Base-by-base conservation (phyloP, 2,888 invertebrate species). In the Dolichopus griseipennis region DNA sequence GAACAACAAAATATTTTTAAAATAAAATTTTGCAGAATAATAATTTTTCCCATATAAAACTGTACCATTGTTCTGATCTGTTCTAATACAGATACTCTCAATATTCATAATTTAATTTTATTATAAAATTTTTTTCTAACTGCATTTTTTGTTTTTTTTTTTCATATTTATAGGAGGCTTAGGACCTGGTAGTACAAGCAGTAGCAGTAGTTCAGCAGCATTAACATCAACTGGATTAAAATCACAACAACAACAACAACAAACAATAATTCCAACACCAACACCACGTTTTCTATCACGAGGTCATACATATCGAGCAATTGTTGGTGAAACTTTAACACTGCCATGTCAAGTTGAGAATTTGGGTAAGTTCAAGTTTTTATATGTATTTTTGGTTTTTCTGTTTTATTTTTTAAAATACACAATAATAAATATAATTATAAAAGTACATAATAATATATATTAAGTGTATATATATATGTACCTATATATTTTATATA, bases 341-440 rank as follows among this genome's bases (percentile, higher is more conserved):
- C 81, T 92, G 73, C 91, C 91, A 15, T 92, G 92, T 75, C 90
- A 91, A 82, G 90, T 91, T 33, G 90, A 91, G 77, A 90, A 91
- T 79, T 81, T 91, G 74, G 91, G 91, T 91, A 80, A 87, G 86
- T 78, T 52, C 15, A 18, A 22, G 7, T 43, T 4, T 43, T 43
- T 43, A 43, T 15, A 43, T 43, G 12, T 12, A 43, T 6, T 15
- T 43, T n/a, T 43, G 12, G 12, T 43, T 43, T 43, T 43, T 9
- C 15, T 43, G 43, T 10, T 10, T 12, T 43, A 43, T n/a, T n/a
- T n/a, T n/a, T n/a, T n/a, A n/a, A n/a, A n/a, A n/a, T n/a, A n/a
- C n/a, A n/a, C n/a, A n/a, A n/a, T n/a, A n/a, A n/a, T n/a, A n/a
- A n/a, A n/a, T n/a, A 27, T 27, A 27, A 27, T 27, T 27, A n/a